Evolutionary conservation across 2,888 invertebrate genomes (phyloP), one percentile per base, ranked within the genome.

Genomic region (Herminia tarsipennalis): DNA sequence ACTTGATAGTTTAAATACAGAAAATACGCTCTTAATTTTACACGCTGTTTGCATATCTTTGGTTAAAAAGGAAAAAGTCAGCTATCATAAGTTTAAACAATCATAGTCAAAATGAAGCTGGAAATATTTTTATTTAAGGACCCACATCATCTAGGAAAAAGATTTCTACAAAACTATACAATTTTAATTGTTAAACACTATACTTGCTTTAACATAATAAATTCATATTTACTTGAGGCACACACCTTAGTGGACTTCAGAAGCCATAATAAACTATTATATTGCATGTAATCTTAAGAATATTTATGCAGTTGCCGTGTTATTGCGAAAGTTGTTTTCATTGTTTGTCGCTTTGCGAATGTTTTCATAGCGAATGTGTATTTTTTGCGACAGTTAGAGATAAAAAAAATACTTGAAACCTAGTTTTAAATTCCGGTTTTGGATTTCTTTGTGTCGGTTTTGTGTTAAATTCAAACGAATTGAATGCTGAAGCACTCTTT

Each of bases 291-390:
- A 59, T 61, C 57, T 61, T 49, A 46, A 42, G 41, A 45, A 38
- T 54, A 54, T 56, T 53, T 56, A 56, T 66, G 61, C 53, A 43
- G 49, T 47, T 47, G 56, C 51, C 38, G 25, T 33, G 42, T 54
- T 42, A 55, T 10, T 68, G 83, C 82, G 76, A 78, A 76, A 78
- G 76, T 75, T 46, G 59, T 70, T 69, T 65, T 60, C 59, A 60
- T 69, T 70, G 65, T 64, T 55, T 58, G 63, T 64, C 73, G 83
- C 84, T 73, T 52, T 68, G 86, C 86, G 80, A 83, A 73, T 83
- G 74, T 68, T 48, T 56, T 58, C 62, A 53, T 68, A 65, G 61
- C 68, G 61, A 71, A 67, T 62, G 48, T 60, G 51, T 49, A 50
- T 47, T 46, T 63, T 60, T 57, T 62, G 77, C 76, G 71, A 72